Percentiles rank a stretch among this genome's conserved stretches.
Conservation (phyloP, 1,140 invertebrate genomes). For the Euglossa dilemma region DNA sequence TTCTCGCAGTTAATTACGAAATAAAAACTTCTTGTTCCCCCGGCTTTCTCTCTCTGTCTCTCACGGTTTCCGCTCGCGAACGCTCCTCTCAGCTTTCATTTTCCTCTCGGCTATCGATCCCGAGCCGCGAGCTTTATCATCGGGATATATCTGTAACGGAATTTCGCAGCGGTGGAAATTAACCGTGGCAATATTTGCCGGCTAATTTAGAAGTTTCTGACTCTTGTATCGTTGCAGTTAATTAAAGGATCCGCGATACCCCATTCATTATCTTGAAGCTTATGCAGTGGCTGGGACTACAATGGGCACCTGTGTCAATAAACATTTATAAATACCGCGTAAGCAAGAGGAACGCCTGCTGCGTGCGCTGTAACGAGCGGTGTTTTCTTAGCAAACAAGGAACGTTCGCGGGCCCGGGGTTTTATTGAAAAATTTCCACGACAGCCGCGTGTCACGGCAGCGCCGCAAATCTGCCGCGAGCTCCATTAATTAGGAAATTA, state of each 20-base stretch:
- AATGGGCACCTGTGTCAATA: constrained; percentile 41
- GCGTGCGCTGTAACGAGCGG: not conserved
- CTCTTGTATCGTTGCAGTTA: constrained; percentile 13
- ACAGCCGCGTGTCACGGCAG: not conserved
- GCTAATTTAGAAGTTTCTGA: not conserved
- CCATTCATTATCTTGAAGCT: not conserved
- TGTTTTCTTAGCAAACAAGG: constrained; percentile 43
- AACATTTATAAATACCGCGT: constrained; percentile 28
- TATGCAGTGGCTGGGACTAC: not conserved
- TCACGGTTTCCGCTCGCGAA: no score
- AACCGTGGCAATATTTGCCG: not conserved
- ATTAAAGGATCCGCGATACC: constrained; percentile 19
- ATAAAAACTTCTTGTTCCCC: no score
- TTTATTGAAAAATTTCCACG: constrained; percentile 33
- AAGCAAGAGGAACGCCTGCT: not conserved
- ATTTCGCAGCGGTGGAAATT: not conserved
- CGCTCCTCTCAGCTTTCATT: not conserved
- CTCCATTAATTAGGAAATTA: constrained; percentile 26
- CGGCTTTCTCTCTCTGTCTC: no score
- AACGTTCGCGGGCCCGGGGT: constrained; percentile 3
- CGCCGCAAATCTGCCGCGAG: not conserved
- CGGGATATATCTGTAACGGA: no score
- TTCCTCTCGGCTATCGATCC: not conserved
- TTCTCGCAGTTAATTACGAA: no score
- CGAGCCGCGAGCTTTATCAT: not conserved